Base-by-base conservation (phyloP, 2,797 vertebrate genomes). In the Adrianichthys oophorus region DNA sequence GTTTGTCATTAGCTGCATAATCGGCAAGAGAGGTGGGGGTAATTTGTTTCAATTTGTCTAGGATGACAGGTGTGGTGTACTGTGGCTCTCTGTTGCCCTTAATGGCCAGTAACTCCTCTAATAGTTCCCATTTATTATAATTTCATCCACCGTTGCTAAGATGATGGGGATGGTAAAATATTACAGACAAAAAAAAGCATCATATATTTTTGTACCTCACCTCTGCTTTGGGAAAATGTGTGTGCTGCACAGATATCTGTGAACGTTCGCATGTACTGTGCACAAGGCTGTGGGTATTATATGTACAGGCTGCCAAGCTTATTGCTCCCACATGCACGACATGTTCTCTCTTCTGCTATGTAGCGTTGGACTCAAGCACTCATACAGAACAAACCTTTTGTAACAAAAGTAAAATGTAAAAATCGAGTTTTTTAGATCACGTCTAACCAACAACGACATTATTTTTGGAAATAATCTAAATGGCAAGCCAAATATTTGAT, bases 41-140 rank as follows among this genome's bases (percentile, higher is more conserved):
- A 86, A 92, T 93, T 90, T 91, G 86, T 93, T 93, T 92, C 88
- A 91, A 90, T 93, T 91, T 91, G 82, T 79, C 75, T 80, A 69
- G 83, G 77, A 76, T 89, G 92, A 90, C 92, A 92, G 91, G 87
- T 92, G 89, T 85, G 87, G 79, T 79, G 84, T 88, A 85, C 82
- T 81, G 88, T 82, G 88, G 81, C 69, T 88, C 83, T 88, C 82
- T 84, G 83, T 79, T 88, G 86, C 76, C 87, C 86, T 90, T 90
- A 92, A 92, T 90, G 90, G 88, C 84, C 85, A 89, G 84, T 92
- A 92, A 92, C 91, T 91, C 85, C 74, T 81, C 84, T 93, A 92
- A 93, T 91, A 90, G 84, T 75, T 68, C 74, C 79, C 92, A 92
- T 93, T 91, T 91, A 90, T 92, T 92, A 89, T 91, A 79, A 90